Conservation (phyloP, 2,113 vertebrate genomes). For the Arizona elegans region DNA sequence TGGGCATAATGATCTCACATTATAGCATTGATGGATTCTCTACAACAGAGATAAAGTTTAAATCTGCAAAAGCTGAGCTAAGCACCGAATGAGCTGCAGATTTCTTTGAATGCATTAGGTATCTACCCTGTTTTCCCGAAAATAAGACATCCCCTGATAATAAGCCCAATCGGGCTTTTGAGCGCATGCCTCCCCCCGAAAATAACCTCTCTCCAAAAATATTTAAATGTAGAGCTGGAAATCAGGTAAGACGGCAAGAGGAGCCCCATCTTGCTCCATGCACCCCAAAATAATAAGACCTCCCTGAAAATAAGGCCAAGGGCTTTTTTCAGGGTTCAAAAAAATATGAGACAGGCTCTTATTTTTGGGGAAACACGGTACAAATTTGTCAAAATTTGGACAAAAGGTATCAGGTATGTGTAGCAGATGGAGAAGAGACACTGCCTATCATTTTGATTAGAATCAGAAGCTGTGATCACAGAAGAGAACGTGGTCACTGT, state of each 20-base stretch:
- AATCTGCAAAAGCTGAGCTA: neutral
- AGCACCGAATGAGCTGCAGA: neutral
- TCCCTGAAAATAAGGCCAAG: too few relatives aligned
- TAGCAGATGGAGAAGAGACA: neutral
- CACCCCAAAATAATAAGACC: too few relatives aligned
- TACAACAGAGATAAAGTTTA: neutral
- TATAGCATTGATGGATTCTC: neutral
- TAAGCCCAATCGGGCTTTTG: too few relatives aligned
- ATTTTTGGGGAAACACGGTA: too few relatives aligned
- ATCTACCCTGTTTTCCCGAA: neutral
- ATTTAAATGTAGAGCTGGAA: too few relatives aligned
- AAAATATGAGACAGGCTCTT: too few relatives aligned
- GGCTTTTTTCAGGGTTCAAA: too few relatives aligned
- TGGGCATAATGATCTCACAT: neutral
- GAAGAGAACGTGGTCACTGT: conserved; percentile 21
- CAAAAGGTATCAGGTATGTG: neutral
- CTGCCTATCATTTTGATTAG: neutral
- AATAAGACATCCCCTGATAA: too few relatives aligned
- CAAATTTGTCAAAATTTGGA: neutral
- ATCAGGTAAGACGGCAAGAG: too few relatives aligned
- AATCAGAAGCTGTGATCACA: conserved; percentile 24
- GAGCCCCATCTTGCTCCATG: too few relatives aligned
- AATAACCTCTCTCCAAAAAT: too few relatives aligned
- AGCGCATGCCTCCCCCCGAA: too few relatives aligned
- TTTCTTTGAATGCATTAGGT: neutral